Evolutionary conservation across 2,113 vertebrate genomes (phyloP), one percentile per base, ranked within the genome.

Genomic region (Nycticorax nycticorax): DNA sequence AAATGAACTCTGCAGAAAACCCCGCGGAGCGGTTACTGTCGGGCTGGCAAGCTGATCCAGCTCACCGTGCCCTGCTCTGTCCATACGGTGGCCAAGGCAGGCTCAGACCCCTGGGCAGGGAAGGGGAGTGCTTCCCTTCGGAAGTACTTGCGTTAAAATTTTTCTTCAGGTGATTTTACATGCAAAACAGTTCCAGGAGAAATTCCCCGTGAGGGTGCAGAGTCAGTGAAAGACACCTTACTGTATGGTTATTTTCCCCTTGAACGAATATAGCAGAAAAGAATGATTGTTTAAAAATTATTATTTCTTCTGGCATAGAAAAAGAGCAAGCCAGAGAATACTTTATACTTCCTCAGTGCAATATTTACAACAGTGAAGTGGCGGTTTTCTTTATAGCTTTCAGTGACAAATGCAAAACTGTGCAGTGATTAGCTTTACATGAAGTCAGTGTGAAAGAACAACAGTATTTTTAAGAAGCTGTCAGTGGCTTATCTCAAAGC

Each of bases 401-500:
- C 0, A 1, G 85, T 85, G 93, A 60, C 22, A 67, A 94, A 73
- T 48, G 66, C 62, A 85, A 75, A 91, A 63, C 59, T 4, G 1
- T 71, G 84, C 63, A 26, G 18, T 74, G 50, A 88, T 92, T 92
- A 88, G 71, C 55, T 88, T 66, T 84, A 69, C 26, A 55, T 73
- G n/a, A 94, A 95, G 53, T 73, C 81, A 85, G 30, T 85, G 55
- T 89, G 87, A 89, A 86, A 67, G 86, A 95, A 66, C 56, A 94
- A 60, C 87, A 75, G 50, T 62, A 89, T 80, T 94, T 97, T 91
- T 66, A 95, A 88, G 89, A 89, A 93, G 73, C 67, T 94, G 87
- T 89, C 91, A 93, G 91, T 69, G 55, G 41, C 84, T 97, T 88
- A 91, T 96, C 84, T 96, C 95, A 93, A 89, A 97, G 89, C 78